Evolutionary conservation across 2,888 invertebrate genomes (phyloP).

Genomic region (Drepana falcataria): DNA sequence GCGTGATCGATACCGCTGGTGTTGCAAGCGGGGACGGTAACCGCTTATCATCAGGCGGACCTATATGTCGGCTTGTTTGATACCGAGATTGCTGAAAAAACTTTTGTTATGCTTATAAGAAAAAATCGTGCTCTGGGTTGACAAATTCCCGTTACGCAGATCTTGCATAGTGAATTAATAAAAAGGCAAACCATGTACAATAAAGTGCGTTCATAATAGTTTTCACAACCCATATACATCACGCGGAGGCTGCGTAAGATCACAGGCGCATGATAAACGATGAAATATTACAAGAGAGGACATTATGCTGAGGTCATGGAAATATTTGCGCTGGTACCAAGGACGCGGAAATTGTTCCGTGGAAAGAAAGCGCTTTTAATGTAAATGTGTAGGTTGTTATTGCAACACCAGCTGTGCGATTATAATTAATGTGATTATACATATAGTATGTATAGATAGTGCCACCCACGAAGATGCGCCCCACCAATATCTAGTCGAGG

Average conservation of each 20-base stretch:
- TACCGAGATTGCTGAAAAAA: no score
- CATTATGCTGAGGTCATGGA: constrained; percentile 3
- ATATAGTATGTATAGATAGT: no score
- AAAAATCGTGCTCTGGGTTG: no score
- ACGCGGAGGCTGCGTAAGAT: neutral
- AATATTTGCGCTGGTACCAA: neutral
- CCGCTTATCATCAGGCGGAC: no score
- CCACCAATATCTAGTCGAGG: no score
- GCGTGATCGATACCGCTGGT: no score
- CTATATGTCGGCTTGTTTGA: no score
- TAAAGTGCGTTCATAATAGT: neutral
- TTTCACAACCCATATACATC: neutral
- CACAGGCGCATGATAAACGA: neutral
- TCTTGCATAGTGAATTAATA: neutral
- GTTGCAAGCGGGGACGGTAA: no score
- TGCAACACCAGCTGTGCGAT: neutral
- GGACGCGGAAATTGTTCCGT: constrained; percentile 1
- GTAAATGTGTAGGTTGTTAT: neutral
- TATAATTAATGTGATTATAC: no score
- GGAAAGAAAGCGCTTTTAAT: neutral
- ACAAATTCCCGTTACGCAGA: no score
- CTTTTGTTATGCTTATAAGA: no score
- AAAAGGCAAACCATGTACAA: neutral
- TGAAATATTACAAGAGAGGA: constrained; percentile 2
- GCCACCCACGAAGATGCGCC: no score